These are phyloP conservation scores for Drosophila melanosoma DNA, from an alignment of 2,888 invertebrate species.

Conservation along the genomic window DNA sequence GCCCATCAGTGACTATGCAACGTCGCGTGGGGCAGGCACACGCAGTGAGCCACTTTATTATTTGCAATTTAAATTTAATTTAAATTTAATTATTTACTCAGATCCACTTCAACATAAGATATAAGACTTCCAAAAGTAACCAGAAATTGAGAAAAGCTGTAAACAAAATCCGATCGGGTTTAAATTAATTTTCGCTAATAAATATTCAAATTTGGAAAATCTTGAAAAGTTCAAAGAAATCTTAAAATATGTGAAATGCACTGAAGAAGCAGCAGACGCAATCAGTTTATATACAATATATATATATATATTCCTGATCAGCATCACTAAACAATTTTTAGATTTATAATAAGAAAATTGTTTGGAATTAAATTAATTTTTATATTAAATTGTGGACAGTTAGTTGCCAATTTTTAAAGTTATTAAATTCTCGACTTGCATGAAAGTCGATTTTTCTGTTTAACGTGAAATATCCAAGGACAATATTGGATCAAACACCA, in stretches of 20 bases:
- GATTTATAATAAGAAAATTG: neutral
- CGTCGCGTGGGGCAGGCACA: no score
- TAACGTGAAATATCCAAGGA: neutral
- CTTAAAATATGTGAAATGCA: neutral
- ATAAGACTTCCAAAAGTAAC: neutral
- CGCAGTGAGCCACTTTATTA: no score
- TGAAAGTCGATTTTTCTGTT: neutral
- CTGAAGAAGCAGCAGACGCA: neutral
- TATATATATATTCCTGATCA: neutral
- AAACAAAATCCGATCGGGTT: neutral
- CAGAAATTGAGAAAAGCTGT: no score
- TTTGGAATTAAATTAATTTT: neutral
- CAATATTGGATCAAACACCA: neutral
- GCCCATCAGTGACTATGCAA: no score
- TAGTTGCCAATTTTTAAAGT: neutral
- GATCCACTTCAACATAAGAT: neutral
- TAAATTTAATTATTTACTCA: neutral
- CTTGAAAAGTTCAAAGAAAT: neutral
- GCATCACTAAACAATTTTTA: neutral
- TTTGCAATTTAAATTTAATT: neutral
- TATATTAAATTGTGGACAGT: neutral
- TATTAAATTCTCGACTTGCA: no score
- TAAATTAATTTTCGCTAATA: neutral
- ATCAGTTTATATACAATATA: neutral
- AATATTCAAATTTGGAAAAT: no score